Evolutionary conservation across 1,140 invertebrate species (phyloP).

Genomic region (Drosophila micromelanica): DNA sequence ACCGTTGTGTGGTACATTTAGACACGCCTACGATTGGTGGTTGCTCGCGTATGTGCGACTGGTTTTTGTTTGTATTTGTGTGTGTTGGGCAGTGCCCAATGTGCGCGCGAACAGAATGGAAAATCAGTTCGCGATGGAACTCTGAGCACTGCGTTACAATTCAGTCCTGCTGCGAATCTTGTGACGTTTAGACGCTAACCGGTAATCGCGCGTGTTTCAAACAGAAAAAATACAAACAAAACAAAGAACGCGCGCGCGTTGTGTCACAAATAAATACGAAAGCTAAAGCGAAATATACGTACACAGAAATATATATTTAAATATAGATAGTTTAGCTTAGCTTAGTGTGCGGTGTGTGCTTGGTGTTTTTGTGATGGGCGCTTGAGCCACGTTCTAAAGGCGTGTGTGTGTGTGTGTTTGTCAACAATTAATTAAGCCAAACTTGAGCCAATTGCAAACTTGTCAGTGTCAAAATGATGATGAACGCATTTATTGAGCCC

Average conservation of each 20-base stretch:
- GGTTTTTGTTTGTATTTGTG: neutral
- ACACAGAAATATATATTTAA: slow-evolving; percentile 23
- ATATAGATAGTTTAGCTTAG: slow-evolving; percentile 21
- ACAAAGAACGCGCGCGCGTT: slow-evolving; percentile 15
- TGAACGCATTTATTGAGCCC: slow-evolving; percentile 92
- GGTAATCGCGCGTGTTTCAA: slow-evolving; percentile 56
- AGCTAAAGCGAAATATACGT: slow-evolving; percentile 13
- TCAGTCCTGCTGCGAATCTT: slow-evolving; percentile 84
- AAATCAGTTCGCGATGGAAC: slow-evolving; percentile 54
- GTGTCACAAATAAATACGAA: slow-evolving; percentile 20
- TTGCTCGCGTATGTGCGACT: slow-evolving; percentile 17
- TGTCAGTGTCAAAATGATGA: slow-evolving; percentile 79
- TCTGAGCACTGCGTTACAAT: slow-evolving; percentile 54
- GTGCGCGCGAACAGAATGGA: slow-evolving; percentile 25
- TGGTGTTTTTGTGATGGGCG: slow-evolving; percentile 37
- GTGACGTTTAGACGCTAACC: slow-evolving; percentile 72
- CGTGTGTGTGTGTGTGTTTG: slow-evolving; percentile 3
- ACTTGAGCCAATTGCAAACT: slow-evolving; percentile 32
- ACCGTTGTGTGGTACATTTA: slow-evolving; percentile 5
- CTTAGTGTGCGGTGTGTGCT: slow-evolving; percentile 13
- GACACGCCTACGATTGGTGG: slow-evolving; percentile 46
- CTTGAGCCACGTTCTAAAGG: slow-evolving; percentile 15
- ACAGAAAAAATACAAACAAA: slow-evolving; percentile 33
- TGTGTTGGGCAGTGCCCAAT: slow-evolving; percentile 28
- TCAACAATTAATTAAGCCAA: slow-evolving; percentile 14